Percentiles rank a stretch among this genome's conserved stretches.
phyloP scores from a whole-genome alignment of 2,113 vertebrate genomes.

The Seriola aureovittata region DNA sequence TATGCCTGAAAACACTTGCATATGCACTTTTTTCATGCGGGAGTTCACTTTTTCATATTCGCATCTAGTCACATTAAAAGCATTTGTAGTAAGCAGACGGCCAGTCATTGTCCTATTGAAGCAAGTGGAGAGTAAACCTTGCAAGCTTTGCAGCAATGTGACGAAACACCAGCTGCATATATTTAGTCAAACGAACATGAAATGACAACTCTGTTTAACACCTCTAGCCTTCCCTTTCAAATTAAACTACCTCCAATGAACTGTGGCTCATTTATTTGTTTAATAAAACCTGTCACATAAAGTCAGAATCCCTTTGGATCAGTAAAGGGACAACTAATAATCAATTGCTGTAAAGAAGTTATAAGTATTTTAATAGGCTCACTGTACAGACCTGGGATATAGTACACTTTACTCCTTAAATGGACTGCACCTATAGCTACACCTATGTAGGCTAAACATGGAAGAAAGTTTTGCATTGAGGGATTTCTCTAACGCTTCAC shows the following conservation, averaged over 20 bases:
- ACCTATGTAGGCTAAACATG: neutral
- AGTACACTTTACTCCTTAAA: neutral
- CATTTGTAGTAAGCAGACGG: neutral
- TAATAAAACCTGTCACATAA: slow-evolving; percentile 7
- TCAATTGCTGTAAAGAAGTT: neutral
- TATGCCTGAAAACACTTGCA: neutral
- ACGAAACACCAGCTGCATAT: neutral
- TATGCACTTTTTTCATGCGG: neutral
- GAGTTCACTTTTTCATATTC: neutral
- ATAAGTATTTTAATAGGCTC: neutral
- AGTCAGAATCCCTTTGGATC: neutral
- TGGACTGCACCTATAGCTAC: neutral
- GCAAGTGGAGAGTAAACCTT: neutral
- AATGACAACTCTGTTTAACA: neutral
- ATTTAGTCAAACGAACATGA: neutral
- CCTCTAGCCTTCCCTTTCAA: neutral
- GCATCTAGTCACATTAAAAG: neutral
- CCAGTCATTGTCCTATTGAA: too few relatives aligned
- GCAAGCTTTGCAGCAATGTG: neutral
- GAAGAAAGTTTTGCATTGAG: neutral
- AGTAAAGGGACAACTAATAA: neutral
- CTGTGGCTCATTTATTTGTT: neutral
- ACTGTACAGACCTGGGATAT: neutral
- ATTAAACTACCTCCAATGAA: neutral
- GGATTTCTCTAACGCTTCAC: too few relatives aligned